phyloP scores from a whole-genome alignment of 2,113 vertebrate genomes.

The Toxotes chatareus region DNA sequence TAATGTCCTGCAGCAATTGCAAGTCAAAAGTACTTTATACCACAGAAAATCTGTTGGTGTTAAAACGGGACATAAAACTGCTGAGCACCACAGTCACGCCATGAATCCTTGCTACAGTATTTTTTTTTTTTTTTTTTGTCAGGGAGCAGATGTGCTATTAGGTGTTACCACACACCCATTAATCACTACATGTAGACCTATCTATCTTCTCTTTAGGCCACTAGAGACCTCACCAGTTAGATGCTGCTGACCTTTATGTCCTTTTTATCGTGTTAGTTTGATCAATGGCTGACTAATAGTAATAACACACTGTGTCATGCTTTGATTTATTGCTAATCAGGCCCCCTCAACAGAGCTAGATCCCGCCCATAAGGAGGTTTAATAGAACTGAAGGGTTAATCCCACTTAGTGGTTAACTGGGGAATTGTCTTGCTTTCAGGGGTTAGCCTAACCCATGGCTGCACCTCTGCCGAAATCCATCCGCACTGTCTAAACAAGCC shows the following conservation, averaged over 20 bases:
- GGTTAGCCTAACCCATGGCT: background rate
- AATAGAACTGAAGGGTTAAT: constrained; percentile 20
- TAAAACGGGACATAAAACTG: constrained; percentile 16
- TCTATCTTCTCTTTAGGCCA: constrained; percentile 16
- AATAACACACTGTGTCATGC: background rate
- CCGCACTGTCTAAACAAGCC: constrained; percentile 17
- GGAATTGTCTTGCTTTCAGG: background rate
- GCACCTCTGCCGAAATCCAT: constrained; percentile 25
- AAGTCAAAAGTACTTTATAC: background rate
- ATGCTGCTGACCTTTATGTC: constrained; percentile 16
- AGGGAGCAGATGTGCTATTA: constrained; percentile 51
- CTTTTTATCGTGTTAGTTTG: background rate
- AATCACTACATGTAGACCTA: constrained; percentile 32
- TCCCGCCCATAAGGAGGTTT: background rate
- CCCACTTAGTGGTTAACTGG: background rate
- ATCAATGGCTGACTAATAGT: background rate
- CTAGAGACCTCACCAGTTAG: background rate
- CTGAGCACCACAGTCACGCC: constrained; percentile 17
- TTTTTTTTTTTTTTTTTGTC: background rate
- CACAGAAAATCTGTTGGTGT: background rate
- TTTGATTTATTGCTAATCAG: constrained; percentile 30
- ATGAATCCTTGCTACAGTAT: constrained; percentile 31
- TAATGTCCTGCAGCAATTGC: background rate
- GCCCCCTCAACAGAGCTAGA: background rate
- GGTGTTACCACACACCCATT: constrained; percentile 5